Evolutionary conservation across 2,888 invertebrate species (phyloP).

Genomic region (Herminia tarsipennalis): DNA sequence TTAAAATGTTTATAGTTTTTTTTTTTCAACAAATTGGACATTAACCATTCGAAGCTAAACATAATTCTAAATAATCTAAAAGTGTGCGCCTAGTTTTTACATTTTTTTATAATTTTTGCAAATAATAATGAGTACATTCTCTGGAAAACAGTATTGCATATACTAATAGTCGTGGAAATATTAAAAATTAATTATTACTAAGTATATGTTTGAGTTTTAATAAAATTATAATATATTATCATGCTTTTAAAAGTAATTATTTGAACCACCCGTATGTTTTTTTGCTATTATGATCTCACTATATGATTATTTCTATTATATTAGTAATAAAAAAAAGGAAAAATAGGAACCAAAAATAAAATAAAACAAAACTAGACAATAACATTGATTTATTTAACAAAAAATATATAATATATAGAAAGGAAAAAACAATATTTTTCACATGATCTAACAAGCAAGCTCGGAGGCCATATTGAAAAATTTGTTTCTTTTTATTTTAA

Average conservation of each 20-base stretch:
- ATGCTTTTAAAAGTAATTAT: conserved; percentile 44
- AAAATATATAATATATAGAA: conserved; percentile 85
- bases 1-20: conserved; percentile 6
- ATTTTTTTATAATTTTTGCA: conserved; percentile 34
- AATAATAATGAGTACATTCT: conserved; percentile 41
- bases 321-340: conserved; percentile 28
- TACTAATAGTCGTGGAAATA: conserved; percentile 46
- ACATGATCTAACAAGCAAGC: conserved; percentile 65
- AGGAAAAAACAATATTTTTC: conserved; percentile 75
- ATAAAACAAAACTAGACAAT: conserved; percentile 83
- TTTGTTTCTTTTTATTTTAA: conserved; percentile 66
- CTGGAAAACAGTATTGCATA: conserved; percentile 47
- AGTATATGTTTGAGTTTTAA: conserved; percentile 44
- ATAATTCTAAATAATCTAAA: conserved; percentile 47
- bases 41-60: conserved; percentile 38
- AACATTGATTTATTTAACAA: conserved; percentile 86
- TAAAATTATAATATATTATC: conserved; percentile 45
- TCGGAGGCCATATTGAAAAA: conserved; percentile 70
- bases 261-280: conserved; percentile 79
- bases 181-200: conserved; percentile 48
- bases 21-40: conserved; percentile 40
- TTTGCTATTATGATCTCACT: conserved; percentile 74
- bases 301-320: conserved; percentile 62
- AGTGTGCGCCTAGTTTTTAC: conserved; percentile 53
- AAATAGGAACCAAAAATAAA: conserved; percentile 64